phyloP scores from a whole-genome alignment of 2,113 vertebrate genomes.

The Argyrosomus japonicus region DNA sequence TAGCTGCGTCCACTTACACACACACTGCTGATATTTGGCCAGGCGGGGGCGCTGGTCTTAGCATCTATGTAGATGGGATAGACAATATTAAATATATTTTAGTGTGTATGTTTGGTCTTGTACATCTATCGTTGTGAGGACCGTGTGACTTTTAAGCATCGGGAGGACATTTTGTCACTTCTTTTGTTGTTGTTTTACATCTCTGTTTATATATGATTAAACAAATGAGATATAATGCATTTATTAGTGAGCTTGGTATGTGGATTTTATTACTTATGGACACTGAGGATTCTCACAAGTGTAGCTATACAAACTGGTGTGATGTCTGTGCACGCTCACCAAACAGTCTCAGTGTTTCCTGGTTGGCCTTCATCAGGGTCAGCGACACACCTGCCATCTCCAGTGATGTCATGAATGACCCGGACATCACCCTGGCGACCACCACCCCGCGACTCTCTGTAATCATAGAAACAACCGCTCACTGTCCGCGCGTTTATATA shows the following conservation, averaged over 20 bases:
- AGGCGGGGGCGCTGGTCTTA: slow-evolving; percentile 87
- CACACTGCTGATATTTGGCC: slow-evolving; percentile 85
- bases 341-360: slow-evolving; percentile 86
- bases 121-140: neutral
- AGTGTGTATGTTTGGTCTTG: too few relatives aligned
- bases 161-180: neutral
- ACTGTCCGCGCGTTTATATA: neutral
- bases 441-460: slow-evolving; percentile 85
- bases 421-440: slow-evolving; percentile 88
- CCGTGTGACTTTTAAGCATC: neutral
- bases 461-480: neutral
- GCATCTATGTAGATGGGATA: slow-evolving; percentile 82
- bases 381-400: slow-evolving; percentile 96
- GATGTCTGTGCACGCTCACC: slow-evolving; percentile 79
- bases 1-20: slow-evolving; percentile 73
- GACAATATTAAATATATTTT: neutral
- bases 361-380: slow-evolving; percentile 86
- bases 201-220: too few relatives aligned
- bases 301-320: neutral
- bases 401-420: slow-evolving; percentile 94
- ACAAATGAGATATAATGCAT: neutral
- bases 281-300: too few relatives aligned
- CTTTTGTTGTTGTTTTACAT: too few relatives aligned
- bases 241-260: too few relatives aligned
- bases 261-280: too few relatives aligned